phyloP scores from a whole-genome alignment of 2,888 invertebrate genomes.

The Leptinotarsa haldemani region DNA sequence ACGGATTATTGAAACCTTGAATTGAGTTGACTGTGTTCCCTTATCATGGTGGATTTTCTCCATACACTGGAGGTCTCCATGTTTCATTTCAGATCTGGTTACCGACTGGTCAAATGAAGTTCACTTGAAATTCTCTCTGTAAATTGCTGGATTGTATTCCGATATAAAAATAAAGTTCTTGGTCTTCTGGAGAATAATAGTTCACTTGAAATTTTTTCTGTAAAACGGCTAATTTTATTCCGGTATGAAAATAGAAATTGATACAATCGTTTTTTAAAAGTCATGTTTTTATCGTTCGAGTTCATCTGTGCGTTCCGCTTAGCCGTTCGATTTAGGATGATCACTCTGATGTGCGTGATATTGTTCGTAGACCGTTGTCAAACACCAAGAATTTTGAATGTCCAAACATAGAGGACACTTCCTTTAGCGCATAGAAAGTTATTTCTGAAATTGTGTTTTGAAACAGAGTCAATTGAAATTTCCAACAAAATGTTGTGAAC shows the following conservation, averaged over 20 bases:
- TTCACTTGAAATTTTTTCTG: constrained; percentile 24
- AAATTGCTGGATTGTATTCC: too few relatives aligned
- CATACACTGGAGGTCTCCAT: not conserved
- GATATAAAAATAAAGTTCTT: constrained; percentile 21
- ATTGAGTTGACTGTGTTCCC: not conserved
- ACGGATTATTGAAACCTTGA: not conserved
- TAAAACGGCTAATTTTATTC: constrained; percentile 33
- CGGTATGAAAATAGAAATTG: constrained; percentile 33
- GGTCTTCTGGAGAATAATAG: constrained; percentile 19
- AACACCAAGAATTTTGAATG: constrained; percentile 51
- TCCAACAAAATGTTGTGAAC: too few relatives aligned
- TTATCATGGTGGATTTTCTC: not conserved
- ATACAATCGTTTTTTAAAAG: not conserved
- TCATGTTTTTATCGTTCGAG: not conserved
- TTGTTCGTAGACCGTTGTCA: constrained; percentile 50
- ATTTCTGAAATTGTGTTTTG: constrained; percentile 39
- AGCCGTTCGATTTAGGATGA: constrained; percentile 40
- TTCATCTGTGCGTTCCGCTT: constrained; percentile 39
- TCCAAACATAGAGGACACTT: constrained; percentile 47
- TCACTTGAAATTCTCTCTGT: not conserved
- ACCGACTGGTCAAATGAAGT: too few relatives aligned
- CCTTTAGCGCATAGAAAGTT: constrained; percentile 38
- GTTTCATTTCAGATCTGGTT: too few relatives aligned
- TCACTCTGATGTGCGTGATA: constrained; percentile 35
- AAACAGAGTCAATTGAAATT: constrained; percentile 35